Evolutionary conservation across 2,113 vertebrate species (phyloP).

Genomic region (Papio anubis): DNA sequence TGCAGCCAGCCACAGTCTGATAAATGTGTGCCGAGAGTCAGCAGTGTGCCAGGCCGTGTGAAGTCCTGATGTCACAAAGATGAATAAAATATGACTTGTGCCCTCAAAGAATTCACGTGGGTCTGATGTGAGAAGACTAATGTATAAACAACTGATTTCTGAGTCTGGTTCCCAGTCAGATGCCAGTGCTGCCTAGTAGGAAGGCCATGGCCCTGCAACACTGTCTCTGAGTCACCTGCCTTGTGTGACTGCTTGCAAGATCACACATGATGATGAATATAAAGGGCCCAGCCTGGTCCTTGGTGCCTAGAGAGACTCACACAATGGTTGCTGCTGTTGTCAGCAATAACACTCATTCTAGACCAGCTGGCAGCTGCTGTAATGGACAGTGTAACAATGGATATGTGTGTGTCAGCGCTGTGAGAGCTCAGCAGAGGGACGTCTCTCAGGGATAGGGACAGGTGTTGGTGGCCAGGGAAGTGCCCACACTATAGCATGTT

Average conservation of each 20-base stretch:
- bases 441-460: neutral
- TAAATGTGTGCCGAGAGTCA: neutral
- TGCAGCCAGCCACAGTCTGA: neutral
- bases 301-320: accelerated
- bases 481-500: accelerated
- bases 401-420: neutral
- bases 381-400: accelerated
- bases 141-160: neutral
- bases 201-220: neutral
- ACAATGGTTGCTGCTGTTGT: neutral
- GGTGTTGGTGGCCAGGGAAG: neutral
- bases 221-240: neutral
- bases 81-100: neutral
- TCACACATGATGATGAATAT: neutral
- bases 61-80: neutral
- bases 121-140: neutral
- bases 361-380: neutral
- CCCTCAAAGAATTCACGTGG: neutral
- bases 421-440: accelerated
- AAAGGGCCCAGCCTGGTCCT: accelerated
- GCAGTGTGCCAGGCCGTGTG: accelerated
- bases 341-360: accelerated
- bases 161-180: neutral
- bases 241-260: neutral
- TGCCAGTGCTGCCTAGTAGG: accelerated